These are phyloP conservation scores for Bruchidius siliquastri DNA, from an alignment of 2,888 invertebrate species.

Conservation along the genomic window DNA sequence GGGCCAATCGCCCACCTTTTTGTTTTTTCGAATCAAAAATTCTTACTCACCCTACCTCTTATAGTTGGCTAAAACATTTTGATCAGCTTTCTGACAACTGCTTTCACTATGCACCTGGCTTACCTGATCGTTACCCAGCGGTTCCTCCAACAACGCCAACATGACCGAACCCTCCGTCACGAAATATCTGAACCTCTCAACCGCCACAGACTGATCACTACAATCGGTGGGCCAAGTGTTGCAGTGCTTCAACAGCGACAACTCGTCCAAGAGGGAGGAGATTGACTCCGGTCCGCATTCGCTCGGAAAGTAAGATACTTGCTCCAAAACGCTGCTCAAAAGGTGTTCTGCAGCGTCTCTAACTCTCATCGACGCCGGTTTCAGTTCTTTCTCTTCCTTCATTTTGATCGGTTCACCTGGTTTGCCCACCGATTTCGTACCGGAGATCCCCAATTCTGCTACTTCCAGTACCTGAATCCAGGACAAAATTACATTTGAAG, in stretches of 20 bases:
- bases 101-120: not conserved
- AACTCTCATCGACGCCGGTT: constrained; percentile 96
- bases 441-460: constrained; percentile 95
- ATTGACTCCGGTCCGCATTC: constrained; percentile 79
- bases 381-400: constrained; percentile 93
- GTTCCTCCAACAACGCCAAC: constrained; percentile 85
- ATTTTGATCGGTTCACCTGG: constrained; percentile 84
- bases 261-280: constrained; percentile 85
- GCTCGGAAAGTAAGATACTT: constrained; percentile 80
- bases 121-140: constrained; percentile 65
- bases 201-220: constrained; percentile 55
- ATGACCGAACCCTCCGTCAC: constrained; percentile 87
- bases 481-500: too few relatives aligned
- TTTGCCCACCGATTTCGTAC: constrained; percentile 83
- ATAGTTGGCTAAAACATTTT: too few relatives aligned
- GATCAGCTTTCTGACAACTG: too few relatives aligned
- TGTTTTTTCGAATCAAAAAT: too few relatives aligned
- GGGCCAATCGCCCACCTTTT: too few relatives aligned
- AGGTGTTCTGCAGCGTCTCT: constrained; percentile 95
- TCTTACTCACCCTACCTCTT: too few relatives aligned
- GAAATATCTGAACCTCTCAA: constrained; percentile 78
- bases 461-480: constrained; percentile 67
- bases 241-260: constrained; percentile 72
- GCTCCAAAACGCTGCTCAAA: constrained; percentile 84
- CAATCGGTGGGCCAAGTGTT: constrained; percentile 56